Evolutionary conservation across 2,797 vertebrate genomes (phyloP), one percentile per base, ranked within the genome.

Genomic region (Mycteria americana): DNA sequence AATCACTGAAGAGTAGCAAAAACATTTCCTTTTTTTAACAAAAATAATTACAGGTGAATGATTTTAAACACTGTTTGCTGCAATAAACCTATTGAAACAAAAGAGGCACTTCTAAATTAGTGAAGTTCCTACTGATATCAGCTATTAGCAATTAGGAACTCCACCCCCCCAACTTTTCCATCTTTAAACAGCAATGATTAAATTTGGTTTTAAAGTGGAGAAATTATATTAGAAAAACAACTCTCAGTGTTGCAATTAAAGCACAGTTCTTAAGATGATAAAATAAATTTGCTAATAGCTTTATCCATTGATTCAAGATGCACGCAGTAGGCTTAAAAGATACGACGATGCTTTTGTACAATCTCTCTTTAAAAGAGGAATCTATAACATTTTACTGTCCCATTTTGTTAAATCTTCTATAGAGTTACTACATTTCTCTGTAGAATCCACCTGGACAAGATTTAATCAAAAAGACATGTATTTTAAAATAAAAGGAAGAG

Each of bases 81-180:
- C 73, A 92, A 92, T 93, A 96, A 97, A 86, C 89, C 96, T 73
- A 97, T 95, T 92, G 94, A 97, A 97, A 97, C 96, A 97, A 97
- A 97, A 97, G 94, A 97, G 95, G 93, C 92, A 96, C 94, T 97
- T 96, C 92, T 96, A 89, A 97, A 97, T 97, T 96, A 97, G 93
- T 91, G 91, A 96, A 96, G 95, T 92, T 97, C 93, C 87, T 88
- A 96, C 96, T 92, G 92, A 91, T 96, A 92, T 86, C 91, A 94
- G 87, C 97, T 96, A 96, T 96, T 97, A 97, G 96, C 92, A 97
- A 97, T 97, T 97, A 96, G 73, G 73, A 97, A 96, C 76, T 96
- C 86, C 69, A 94, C 79, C 73, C 65, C 63, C 91, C 33, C 64
- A 94, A 93, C 72, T 95, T 94, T 97, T 92, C 88, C 87, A 94